phyloP scores from a whole-genome alignment of 2,888 invertebrate genomes.

The Thyatira batis region DNA sequence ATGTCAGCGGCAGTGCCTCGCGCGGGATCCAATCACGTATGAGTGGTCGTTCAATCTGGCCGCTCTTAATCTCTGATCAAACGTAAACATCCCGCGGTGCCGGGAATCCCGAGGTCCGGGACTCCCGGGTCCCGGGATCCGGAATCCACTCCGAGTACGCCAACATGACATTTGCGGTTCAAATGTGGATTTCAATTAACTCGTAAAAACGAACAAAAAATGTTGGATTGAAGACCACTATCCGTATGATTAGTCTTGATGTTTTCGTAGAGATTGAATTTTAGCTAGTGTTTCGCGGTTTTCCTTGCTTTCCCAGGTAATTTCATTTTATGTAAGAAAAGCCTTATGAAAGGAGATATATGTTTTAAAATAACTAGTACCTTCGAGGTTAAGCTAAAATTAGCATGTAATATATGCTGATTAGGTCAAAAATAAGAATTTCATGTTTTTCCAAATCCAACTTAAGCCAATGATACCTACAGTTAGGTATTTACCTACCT shows the following conservation, averaged over 20 bases:
- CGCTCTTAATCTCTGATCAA: slow-evolving; percentile 30
- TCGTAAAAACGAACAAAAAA: not conserved
- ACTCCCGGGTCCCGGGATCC: not conserved
- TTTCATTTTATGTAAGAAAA: no score
- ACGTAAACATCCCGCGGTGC: slow-evolving; percentile 16
- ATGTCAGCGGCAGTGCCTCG: slow-evolving; percentile 10
- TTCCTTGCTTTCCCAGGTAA: no score
- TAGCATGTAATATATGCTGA: no score
- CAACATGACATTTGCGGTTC: not conserved
- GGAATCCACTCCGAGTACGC: not conserved
- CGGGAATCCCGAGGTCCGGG: not conserved
- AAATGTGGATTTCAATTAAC: slow-evolving; percentile 1
- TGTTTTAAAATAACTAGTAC: no score
- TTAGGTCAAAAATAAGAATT: no score
- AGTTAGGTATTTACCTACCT: not conserved
- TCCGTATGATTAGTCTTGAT: not conserved
- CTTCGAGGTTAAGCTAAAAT: no score
- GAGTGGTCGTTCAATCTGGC: slow-evolving; percentile 22
- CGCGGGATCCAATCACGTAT: slow-evolving; percentile 22
- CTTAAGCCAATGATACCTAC: not conserved
- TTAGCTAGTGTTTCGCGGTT: no score
- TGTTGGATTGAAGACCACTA: not conserved
- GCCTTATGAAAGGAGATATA: no score
- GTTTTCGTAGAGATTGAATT: no score
- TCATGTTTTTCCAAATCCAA: not conserved